Conservation (phyloP, 2,888 invertebrate species). For the Trachelus troglodyta region DNA sequence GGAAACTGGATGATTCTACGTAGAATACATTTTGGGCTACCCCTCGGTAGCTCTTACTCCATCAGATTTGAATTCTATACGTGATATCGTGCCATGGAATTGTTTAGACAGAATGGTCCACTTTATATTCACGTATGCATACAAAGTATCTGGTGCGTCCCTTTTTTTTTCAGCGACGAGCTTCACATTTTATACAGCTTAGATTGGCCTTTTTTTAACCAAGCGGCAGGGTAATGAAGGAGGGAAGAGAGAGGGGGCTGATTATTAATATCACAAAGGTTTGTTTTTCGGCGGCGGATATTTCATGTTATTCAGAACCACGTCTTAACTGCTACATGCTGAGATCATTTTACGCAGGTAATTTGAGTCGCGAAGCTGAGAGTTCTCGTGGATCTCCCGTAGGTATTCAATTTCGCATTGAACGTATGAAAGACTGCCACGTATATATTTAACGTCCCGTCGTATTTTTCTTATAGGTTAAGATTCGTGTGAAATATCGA, state of each 20-base stretch:
- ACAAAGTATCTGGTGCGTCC: background rate
- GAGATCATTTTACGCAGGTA: no score
- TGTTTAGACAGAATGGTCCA: background rate
- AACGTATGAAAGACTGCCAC: no score
- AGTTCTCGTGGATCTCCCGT: no score
- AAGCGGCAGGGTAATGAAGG: background rate
- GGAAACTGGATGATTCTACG: background rate
- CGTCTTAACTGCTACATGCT: no score
- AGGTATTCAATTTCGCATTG: no score
- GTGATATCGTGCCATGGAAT: background rate
- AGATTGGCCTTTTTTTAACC: background rate
- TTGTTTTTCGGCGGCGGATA: background rate
- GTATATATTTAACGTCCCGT: no score
- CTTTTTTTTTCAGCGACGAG: background rate
- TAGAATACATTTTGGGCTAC: background rate
- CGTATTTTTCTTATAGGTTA: no score
- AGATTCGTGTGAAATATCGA: no score
- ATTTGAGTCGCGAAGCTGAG: no score
- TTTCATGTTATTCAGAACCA: no score
- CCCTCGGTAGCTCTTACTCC: background rate
- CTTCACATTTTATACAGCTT: background rate
- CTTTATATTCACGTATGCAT: background rate
- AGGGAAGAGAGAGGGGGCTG: no score
- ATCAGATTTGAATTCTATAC: background rate
- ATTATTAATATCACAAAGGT: background rate